Conservation (phyloP, 2,113 vertebrate species). For the Cathartes aura region DNA sequence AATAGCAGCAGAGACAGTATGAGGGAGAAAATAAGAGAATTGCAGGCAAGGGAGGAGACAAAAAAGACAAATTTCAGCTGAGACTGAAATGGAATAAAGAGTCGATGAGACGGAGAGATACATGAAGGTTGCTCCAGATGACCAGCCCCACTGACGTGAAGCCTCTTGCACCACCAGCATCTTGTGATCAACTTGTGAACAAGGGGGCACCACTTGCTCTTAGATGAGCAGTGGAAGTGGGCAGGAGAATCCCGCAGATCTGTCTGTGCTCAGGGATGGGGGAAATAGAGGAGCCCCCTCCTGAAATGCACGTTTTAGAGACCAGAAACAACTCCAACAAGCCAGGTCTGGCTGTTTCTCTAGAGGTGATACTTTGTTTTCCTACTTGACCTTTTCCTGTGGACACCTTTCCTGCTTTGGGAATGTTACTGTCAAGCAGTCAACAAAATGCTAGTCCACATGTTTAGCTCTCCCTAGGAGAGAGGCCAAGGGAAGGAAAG, state of each 20-base stretch:
- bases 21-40: not conserved
- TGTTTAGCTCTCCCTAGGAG: not conserved
- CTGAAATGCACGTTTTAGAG: not conserved
- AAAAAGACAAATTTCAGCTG: not conserved
- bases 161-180: not conserved
- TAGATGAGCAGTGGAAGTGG: not conserved
- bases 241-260: not conserved
- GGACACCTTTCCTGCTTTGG: not conserved
- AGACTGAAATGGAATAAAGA: conserved; percentile 15
- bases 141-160: not conserved
- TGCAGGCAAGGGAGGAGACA: not conserved
- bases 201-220: not conserved
- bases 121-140: not conserved
- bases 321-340: not conserved
- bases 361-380: not conserved
- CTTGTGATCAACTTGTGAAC: not conserved
- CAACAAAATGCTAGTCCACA: fast-evolving
- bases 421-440: not conserved
- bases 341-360: not conserved
- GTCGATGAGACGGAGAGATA: not conserved
- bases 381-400: not conserved
- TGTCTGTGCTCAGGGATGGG: not conserved
- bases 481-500: not conserved
- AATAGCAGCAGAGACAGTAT: conserved; percentile 4
- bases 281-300: not conserved